Evolutionary conservation across 2,888 invertebrate genomes (phyloP), one percentile per base, ranked within the genome.

Genomic region (Pterobdella sp.): DNA sequence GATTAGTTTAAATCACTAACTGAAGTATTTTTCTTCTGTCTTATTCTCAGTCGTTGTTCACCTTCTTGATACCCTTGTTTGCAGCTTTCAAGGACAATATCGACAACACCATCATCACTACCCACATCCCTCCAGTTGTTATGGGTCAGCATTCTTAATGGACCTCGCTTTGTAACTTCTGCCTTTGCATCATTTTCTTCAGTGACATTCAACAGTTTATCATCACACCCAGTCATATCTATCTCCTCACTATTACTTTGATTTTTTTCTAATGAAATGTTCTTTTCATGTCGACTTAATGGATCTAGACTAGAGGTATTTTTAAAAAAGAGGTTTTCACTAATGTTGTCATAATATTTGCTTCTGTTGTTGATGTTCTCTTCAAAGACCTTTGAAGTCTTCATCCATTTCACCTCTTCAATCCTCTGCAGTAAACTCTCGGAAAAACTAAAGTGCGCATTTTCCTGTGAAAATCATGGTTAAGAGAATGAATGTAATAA

Each of bases 381-480:
- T 26, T 56, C 10, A 26, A 56, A 26, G 10, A 4, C 26, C 4
- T 56, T 22, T 1, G 80, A 78, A 64, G 81, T 76, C 75, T 80
- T 81, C 73, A 82, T 82, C 81, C 82, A 84, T 75, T 84, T 84
- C 81, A 85, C 83, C 73, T 83, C 82, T 77, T 91, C 91, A 77
- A 91, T 90, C 22, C 90, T 91, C 10, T 90, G 88, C 76, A 92
- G 92, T 80, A 92, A 88, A 0, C 91, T 91, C 83, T 92, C 92
- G 1, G 90, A 90, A 76, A 92, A 89, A 79, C 88, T 89, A 82
- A 92, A 92, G 84, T 92, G 92, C 0, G 91, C 91, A 84, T 92
- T 92, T 84, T 92, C 92, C 80, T 91, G 85, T 1, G 78, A 42
- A 42, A 52, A 36, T 26, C 36, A 69, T 52, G 49, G 52, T 35